Base-by-base conservation (phyloP, 1,140 invertebrate species). In the Drepana arcuata region DNA sequence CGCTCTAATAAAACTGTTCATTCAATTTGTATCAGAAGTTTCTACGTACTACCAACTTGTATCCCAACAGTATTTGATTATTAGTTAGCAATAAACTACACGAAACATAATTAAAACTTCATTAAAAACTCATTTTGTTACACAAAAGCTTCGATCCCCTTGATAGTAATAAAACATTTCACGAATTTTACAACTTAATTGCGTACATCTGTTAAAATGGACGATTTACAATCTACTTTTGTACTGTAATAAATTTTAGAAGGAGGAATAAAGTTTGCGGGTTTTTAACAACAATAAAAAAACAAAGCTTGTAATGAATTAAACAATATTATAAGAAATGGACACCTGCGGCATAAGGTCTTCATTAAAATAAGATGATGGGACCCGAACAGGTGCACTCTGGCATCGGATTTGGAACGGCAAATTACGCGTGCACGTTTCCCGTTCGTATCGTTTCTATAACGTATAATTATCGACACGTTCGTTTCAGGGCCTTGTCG, bases 241-340 rank as follows among this genome's bases (percentile, higher is more conserved):
- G 58, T 62, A 32, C 48, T 44, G 53, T 53, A 62, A 77, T 77
- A n/a, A n/a, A n/a, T n/a, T n/a, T n/a, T 35, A 45, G 41, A 57
- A 59, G 58, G 35, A 46, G 68, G 58, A 71, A 69, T 71, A 71
- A 75, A 80, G 60, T 67, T 66, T 66, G 65, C 63, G 59, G 68
- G 38, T 41, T 14, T 39, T 47, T 48, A 43, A 34, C 44, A 34
- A 44, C 43, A 39, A 29, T 55, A 71, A n/a, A n/a, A 73, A 79
- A 79, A 79, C 74, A 79, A 79, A 75, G 77, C 63, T 62, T 70
- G 73, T 73, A 69, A 71, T 78, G 71, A 78, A 74, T 74, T 70
- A 70, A 75, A 68, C 56, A 74, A 72, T 56, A 69, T 79, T 75
- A 75, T 80, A 61, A 66, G 59, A 51, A 41, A 53, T 41, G 50